Evolutionary conservation across 2,888 invertebrate genomes (phyloP), one percentile per base, ranked within the genome.

Genomic region (Entomobrya proxima): DNA sequence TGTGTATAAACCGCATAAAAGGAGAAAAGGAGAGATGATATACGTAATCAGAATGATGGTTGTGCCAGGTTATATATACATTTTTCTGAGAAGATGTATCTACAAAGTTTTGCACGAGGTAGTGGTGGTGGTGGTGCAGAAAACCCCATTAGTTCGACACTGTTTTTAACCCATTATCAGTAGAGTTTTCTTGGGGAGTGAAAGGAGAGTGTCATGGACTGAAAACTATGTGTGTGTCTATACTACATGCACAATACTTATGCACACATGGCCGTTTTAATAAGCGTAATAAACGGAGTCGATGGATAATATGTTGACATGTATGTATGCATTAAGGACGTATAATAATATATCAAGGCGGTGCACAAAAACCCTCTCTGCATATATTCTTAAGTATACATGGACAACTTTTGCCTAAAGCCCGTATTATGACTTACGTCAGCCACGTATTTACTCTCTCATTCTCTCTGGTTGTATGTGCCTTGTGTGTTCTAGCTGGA

Each of bases 361-460:
- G 69, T 21, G 35, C 32, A 11, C 32, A 32, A 55, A 24, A 55
- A 11, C 6, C 55, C n/a, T 32, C 30, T 64, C 35, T 35, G 18
- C 37, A 30, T 44, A 47, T 47, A 6, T 64, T 18, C 32, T n/a
- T n/a, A 47, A 32, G 74, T 72, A 9, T 44, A 58, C n/a, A 78
- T 47, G 79, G 18, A 18, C 18, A 61, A 32, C 32, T 7, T 61
- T 61, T 61, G 6, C 35, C 24, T 44, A 32, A 86, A 86, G 50
- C 35, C 72, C 86, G 58, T 82, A 83, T 86, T 86, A 82, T 82
- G 82, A 82, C 82, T 81, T 82, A 77, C 82, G 86, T 82, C 86
- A 82, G 81, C 83, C 86, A 77, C 82, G 82, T 86, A 82, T 82
- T 86, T 86, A 78, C 86, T 86, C 75, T 86, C n/a, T n/a, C n/a